Percentiles rank a stretch among this genome's conserved stretches.
Evolutionary conservation across 2,113 vertebrate species (phyloP).

Genomic region (Archilochus colubris): DNA sequence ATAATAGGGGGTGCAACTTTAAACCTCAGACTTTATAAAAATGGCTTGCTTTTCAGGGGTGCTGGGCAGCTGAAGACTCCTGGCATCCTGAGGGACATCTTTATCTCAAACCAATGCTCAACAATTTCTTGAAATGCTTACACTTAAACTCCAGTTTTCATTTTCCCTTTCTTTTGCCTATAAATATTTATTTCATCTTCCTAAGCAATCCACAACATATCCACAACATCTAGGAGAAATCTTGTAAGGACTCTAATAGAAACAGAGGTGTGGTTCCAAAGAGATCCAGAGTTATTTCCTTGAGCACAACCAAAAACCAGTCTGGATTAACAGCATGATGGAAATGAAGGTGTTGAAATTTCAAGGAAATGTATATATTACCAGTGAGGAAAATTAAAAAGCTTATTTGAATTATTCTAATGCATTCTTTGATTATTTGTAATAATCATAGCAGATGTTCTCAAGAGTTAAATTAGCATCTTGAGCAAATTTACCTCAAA

Average conservation of each 20-base stretch:
- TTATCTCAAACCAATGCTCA: background rate
- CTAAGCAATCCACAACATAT: background rate
- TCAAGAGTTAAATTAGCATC: background rate
- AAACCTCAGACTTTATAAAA: background rate
- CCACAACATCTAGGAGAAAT: background rate
- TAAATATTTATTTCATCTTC: background rate
- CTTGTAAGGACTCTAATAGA: background rate
- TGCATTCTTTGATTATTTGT: background rate
- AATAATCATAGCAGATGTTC: background rate
- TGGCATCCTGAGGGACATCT: background rate
- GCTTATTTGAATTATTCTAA: background rate
- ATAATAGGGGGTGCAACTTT: background rate
- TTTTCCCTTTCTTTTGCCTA: background rate
- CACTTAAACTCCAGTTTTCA: background rate
- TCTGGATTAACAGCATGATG: background rate
- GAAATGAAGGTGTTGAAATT: background rate
- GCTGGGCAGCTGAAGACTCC: background rate
- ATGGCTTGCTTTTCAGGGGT: background rate
- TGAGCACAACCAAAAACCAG: background rate
- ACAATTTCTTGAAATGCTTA: background rate
- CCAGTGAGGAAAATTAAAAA: background rate
- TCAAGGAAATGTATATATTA: background rate
- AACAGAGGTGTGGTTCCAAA: background rate
- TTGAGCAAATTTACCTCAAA: background rate
- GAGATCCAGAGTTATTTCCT: background rate